Evolutionary conservation across 2,797 vertebrate genomes (phyloP).

Genomic region (Eulemur rubriventer): DNA sequence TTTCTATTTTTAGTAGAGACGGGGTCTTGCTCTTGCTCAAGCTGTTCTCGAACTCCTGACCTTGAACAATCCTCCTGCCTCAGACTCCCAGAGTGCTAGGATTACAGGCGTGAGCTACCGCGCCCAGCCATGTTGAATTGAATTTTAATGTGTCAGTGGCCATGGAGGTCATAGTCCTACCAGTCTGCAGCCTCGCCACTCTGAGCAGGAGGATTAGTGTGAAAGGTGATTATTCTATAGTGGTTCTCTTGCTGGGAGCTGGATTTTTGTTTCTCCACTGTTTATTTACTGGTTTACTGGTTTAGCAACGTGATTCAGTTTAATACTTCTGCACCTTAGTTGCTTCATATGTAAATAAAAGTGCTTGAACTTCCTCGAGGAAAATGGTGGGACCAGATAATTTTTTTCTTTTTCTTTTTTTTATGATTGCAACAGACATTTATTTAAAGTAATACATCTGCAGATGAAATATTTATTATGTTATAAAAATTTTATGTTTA

Average conservation of each 20-base stretch:
- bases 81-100: no score
- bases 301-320: constrained; percentile 28
- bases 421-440: constrained; percentile 70
- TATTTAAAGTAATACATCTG: constrained; percentile 83
- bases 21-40: no score
- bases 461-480: constrained; percentile 60
- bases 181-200: neutral
- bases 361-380: constrained; percentile 6
- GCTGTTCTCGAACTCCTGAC: no score
- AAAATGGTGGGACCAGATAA: neutral
- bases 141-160: neutral
- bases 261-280: neutral
- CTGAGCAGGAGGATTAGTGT: neutral
- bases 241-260: neutral
- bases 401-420: neutral
- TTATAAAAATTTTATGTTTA: constrained; percentile 19
- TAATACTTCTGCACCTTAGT: neutral
- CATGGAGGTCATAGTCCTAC: neutral
- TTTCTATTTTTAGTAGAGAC: no score
- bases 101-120: no score
- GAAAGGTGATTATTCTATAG: neutral
- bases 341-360: neutral
- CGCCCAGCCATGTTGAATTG: neutral
- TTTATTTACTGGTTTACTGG: neutral
- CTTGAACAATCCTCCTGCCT: no score